Percentiles rank a stretch among this genome's conserved stretches.
Conservation (phyloP, 1,140 invertebrate genomes). For the Melitaea cinxia region DNA sequence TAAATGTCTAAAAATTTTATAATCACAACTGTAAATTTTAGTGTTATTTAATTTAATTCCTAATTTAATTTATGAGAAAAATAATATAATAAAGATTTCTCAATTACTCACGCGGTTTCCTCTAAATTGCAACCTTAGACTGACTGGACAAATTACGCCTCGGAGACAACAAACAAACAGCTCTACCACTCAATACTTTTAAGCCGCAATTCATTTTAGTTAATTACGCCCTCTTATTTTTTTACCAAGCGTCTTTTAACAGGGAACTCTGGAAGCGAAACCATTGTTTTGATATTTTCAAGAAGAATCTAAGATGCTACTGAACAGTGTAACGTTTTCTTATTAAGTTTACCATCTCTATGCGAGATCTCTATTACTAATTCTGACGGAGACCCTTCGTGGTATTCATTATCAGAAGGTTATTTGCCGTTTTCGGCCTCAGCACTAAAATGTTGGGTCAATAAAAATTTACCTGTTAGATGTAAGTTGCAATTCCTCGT, state of each 20-base stretch:
- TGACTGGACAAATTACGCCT: neutral
- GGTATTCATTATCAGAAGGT: constrained; percentile 38
- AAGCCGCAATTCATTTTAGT: constrained; percentile 4
- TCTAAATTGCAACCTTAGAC: neutral
- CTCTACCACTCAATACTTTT: constrained; percentile 1
- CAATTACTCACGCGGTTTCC: neutral
- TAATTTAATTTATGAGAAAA: too few species aligned
- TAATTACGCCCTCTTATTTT: constrained; percentile 3
- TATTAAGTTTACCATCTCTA: constrained; percentile 9
- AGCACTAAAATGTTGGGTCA: constrained; percentile 42
- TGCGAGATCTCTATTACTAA: constrained; percentile 46
- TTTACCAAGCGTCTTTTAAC: constrained; percentile 1
- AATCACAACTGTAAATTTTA: too few species aligned
- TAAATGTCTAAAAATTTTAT: too few species aligned
- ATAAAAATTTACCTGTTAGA: constrained; percentile 48
- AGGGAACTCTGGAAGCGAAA: neutral
- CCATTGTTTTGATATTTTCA: neutral
- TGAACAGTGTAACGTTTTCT: too few species aligned
- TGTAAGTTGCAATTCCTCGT: constrained; percentile 39
- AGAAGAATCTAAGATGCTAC: constrained; percentile 2
- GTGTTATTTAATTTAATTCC: too few species aligned
- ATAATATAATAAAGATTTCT: too few species aligned
- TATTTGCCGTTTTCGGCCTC: constrained; percentile 45
- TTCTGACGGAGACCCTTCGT: constrained; percentile 50
- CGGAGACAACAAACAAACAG: neutral